Evolutionary conservation across 2,113 vertebrate genomes (phyloP), one percentile per base, ranked within the genome.

Genomic region (Charadrius vociferus): DNA sequence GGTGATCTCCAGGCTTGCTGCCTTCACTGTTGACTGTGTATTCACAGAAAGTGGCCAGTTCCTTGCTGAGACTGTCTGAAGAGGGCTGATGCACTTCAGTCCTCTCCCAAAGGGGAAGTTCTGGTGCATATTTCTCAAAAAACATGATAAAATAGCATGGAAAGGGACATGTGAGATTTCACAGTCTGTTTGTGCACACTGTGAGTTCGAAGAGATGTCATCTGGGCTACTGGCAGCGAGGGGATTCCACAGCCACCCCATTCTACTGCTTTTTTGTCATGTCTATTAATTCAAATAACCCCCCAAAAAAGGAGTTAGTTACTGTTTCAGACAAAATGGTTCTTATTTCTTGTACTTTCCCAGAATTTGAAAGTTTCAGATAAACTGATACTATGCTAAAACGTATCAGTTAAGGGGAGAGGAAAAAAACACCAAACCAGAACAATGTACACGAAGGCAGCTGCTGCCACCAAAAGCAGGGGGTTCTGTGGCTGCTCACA

Each of bases 111-210:
- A 87, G 10, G 21, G 6, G 37, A 85, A 86, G 23, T 3, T 75
- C 72, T 72, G 36, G 10, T 37, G 58, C 3, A 2, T n/a, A 41
- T 65, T 80, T 82, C 62, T 72, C 47, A 77, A 80, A 63, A 72
- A 3, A 0, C 45, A 74, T 12, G 12, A 62, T 12, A 80, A 72
- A 79, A 39, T 21, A 79, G 17, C 4, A 3, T 0, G 0, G 34
- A 88, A 80, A 55, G 53, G 12, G 29, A 55, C 12, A 47, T 5
- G 3, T 16, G 62, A 93, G 43, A 71, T 37, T 10, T 22, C 26
- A 10, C 43, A 55, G 32, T 36, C 39, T 6, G 1, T 37, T 24
- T 37, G 49, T 41, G 43, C 30, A 70, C 43, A 41, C 17, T 1
- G 0, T 9, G 43, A 88, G 65, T 92, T 41, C 43, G 77, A 53